Evolutionary conservation across 2,888 invertebrate genomes (phyloP), one percentile per base, ranked within the genome.

Genomic region (Poecilobothrus nobilitatus): DNA sequence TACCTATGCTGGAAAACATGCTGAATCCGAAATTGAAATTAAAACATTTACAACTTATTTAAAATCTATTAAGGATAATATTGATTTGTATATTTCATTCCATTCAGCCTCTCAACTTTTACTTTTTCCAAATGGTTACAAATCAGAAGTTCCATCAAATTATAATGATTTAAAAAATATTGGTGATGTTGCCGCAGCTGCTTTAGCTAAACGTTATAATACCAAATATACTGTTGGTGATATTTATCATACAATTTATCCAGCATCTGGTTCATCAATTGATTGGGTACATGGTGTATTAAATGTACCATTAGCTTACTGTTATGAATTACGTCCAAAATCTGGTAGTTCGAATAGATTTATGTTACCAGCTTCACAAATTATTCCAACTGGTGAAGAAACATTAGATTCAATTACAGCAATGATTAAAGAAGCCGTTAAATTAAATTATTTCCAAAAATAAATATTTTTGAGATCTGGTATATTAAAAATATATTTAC

Each of bases 71-170:
- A 79, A 82, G 18, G 79, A 82, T 20, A 78, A 83, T 66, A 81
- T 89, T 21, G 84, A 85, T 53, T 79, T 88, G 53, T 92, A 91
- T 76, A 77, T 92, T 2, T 85, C 88, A 0, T 87, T 92, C 76
- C 92, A 93, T 77, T 89, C 91, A 0, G 91, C 85, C 74, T 87
- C 89, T 0, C 91, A 92, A 74, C 81, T 87, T 44, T 77, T 91
- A 27, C 78, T 91, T 67, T 78, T 89, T 68, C 90, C 91, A 0
- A 89, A 87, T 21, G 89, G 86, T 0, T 79, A 87, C 74, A 86
- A 86, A 0, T 75, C 70, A 0, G 75, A 80, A 0, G 84, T 86
- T 72, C 78, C 84, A 0, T 81, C 80, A 21, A 86, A 86, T 70
- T 83, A 83, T 70, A 78, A 81, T 12, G 84, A 86, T 67, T 76